phyloP scores from a whole-genome alignment of 2,888 invertebrate species.

The Tupiocoris notatus region DNA sequence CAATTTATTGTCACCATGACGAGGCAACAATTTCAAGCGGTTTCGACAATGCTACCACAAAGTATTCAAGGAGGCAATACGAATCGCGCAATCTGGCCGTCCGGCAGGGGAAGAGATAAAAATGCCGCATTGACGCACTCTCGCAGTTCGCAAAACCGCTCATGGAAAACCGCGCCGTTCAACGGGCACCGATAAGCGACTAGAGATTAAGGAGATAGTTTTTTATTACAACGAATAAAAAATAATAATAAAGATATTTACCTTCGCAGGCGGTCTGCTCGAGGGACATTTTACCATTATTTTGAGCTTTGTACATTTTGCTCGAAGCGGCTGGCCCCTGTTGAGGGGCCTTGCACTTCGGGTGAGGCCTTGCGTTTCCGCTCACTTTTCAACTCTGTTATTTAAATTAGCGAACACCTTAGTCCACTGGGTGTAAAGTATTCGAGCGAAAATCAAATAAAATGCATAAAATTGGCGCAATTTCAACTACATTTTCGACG shows the following conservation, averaged over 20 bases:
- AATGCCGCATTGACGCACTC: conserved; percentile 37
- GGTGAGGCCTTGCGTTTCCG: conserved; percentile 26
- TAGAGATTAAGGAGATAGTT: too few species aligned
- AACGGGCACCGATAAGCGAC: neutral
- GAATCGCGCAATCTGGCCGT: neutral
- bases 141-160: conserved; percentile 11
- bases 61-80: neutral
- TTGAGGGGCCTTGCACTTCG: conserved; percentile 25
- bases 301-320: conserved; percentile 39
- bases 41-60: neutral
- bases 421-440: too few species aligned
- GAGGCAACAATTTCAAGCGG: neutral
- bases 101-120: conserved; percentile 12
- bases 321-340: conserved; percentile 26
- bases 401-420: too few species aligned
- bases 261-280: conserved; percentile 92
- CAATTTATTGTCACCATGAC: neutral
- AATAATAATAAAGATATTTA: conserved; percentile 54
- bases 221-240: neutral
- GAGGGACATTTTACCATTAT: conserved; percentile 63
- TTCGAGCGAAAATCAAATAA: neutral
- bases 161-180: neutral
- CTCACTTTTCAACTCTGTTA: conserved; percentile 25
- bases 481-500: neutral
- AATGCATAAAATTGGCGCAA: neutral